Conservation (phyloP, 2,888 invertebrate genomes). For the Atrina japonica region DNA sequence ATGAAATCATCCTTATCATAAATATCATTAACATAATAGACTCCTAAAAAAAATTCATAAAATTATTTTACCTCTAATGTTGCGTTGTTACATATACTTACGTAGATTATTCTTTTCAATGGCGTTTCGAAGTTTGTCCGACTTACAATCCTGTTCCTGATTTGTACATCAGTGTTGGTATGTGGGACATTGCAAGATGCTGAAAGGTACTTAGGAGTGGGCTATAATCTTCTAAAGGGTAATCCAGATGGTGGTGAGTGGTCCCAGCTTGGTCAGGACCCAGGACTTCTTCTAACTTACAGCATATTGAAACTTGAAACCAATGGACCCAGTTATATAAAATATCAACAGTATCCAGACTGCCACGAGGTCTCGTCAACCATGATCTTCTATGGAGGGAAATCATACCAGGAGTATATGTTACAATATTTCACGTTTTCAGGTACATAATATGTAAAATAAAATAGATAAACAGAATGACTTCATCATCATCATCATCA, state of each 20-base stretch:
- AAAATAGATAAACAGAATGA: neutral
- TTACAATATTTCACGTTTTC: neutral
- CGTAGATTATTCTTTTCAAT: no score
- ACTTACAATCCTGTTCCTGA: no score
- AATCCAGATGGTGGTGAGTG: slow-evolving; percentile 27
- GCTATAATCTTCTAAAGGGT: slow-evolving; percentile 15
- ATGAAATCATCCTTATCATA: no score
- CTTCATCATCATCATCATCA: no score
- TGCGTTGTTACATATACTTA: no score
- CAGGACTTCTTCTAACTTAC: slow-evolving; percentile 7
- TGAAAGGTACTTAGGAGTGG: slow-evolving; percentile 5
- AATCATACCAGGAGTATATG: slow-evolving; percentile 7
- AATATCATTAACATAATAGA: no score
- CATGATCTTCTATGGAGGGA: slow-evolving; percentile 2
- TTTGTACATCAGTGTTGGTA: no score
- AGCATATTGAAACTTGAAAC: slow-evolving; percentile 10
- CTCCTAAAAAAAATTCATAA: no score
- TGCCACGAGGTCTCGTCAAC: slow-evolving; percentile 12
- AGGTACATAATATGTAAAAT: neutral
- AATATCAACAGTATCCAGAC: neutral
- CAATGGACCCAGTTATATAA: neutral
- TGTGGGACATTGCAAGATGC: neutral
- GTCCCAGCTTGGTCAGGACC: slow-evolving; percentile 15
- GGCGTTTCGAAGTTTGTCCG: no score
- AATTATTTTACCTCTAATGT: no score